Conservation (phyloP, 2,113 vertebrate genomes). For the Macquaria ambigua region DNA sequence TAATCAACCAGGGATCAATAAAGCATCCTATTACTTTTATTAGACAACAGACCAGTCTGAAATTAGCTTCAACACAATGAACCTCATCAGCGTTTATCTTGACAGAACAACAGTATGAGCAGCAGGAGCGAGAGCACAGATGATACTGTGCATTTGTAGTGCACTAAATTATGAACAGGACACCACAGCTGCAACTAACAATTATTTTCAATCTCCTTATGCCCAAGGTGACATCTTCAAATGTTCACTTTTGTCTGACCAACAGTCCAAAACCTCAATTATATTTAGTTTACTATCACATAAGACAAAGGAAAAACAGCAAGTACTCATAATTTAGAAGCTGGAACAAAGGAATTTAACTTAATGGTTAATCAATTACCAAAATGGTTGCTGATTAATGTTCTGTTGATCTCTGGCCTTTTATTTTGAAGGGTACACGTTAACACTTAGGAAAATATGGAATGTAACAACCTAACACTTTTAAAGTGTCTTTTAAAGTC, state of each 20-base stretch:
- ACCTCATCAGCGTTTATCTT: constrained; percentile 31
- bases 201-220: neutral
- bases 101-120: neutral
- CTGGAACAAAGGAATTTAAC: neutral
- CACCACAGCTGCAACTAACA: neutral
- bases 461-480: too few relatives aligned
- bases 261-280: neutral
- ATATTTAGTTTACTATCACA: neutral
- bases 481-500: too few relatives aligned
- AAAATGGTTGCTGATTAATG: too few relatives aligned
- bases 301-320: too few relatives aligned
- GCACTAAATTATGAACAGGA: neutral
- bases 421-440: neutral
- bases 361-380: too few relatives aligned
- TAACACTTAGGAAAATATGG: too few relatives aligned
- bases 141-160: neutral
- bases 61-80: constrained; percentile 9
- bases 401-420: neutral
- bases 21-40: constrained; percentile 34
- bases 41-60: neutral
- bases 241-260: too few relatives aligned
- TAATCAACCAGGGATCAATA: constrained; percentile 36
- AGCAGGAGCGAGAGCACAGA: neutral
- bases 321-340: neutral
- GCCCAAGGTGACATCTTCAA: neutral